Evolutionary conservation across 37 sponge, comb jelly and placozoan species (phyloP).

Genomic region (Agelas oroides): DNA sequence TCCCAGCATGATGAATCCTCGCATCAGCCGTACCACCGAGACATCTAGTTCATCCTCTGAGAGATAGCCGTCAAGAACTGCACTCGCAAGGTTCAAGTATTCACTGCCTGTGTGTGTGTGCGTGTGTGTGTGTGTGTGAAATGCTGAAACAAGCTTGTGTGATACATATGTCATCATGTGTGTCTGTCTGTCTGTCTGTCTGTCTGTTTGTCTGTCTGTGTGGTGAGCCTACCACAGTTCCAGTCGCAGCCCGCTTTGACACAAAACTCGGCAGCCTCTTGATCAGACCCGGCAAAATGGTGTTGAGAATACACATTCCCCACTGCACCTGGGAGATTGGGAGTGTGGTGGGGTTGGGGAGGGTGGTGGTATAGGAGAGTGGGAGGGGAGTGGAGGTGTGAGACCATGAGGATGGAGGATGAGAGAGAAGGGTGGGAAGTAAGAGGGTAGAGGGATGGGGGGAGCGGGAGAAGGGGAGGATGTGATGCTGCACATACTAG

Average conservation of each 20-base stretch:
- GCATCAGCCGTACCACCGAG: slow-evolving; percentile 24
- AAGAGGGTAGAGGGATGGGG: background rate
- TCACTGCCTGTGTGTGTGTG: background rate
- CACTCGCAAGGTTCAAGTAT: background rate
- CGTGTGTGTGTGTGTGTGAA: background rate
- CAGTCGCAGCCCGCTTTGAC: slow-evolving; percentile 60
- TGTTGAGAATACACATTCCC: slow-evolving; percentile 27
- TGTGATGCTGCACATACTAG: background rate
- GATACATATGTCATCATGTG: background rate
- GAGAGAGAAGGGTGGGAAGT: background rate
- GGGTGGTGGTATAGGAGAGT: background rate
- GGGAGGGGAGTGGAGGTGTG: background rate
- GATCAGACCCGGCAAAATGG: slow-evolving; percentile 13
- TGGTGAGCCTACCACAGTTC: slow-evolving; percentile 32
- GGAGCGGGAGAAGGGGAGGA: background rate
- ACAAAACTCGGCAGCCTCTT: slow-evolving; percentile 28
- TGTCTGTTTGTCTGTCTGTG: too few relatives aligned
- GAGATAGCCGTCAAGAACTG: background rate
- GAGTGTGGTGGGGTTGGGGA: background rate
- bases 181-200: too few relatives aligned
- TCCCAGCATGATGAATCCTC: slow-evolving; percentile 39
- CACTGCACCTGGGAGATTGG: slow-evolving; percentile 7
- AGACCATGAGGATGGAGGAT: too few relatives aligned
- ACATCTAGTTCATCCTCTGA: slow-evolving; percentile 11
- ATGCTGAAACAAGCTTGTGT: background rate